Percentiles rank a stretch among this genome's conserved stretches.
phyloP scores from a whole-genome alignment of 2,797 vertebrate genomes.

The Valencia hispanica region DNA sequence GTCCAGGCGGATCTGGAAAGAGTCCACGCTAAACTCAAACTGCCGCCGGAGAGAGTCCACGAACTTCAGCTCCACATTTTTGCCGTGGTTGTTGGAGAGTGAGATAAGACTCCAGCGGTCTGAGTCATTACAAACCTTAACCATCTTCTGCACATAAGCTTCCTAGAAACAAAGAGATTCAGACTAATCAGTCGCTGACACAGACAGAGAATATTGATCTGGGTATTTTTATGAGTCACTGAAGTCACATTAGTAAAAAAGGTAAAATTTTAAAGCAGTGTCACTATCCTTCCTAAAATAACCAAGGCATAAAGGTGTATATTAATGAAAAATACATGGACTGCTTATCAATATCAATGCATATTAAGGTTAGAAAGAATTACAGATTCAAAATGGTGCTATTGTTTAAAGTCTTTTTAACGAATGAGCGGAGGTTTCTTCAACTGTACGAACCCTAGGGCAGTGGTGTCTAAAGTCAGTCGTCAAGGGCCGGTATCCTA shows the following conservation, averaged over 20 bases:
- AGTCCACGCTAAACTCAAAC: constrained; percentile 99
- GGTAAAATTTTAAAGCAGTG: not conserved
- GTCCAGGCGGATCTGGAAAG: constrained; percentile 98
- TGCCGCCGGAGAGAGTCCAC: constrained; percentile 97
- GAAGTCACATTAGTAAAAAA: not conserved
- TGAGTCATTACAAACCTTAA: constrained; percentile 98
- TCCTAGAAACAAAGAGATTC: constrained; percentile 83
- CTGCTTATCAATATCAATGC: not conserved
- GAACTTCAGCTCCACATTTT: constrained; percentile 99
- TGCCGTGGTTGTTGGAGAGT: constrained; percentile 97
- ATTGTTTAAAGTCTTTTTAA: not conserved
- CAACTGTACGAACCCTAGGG: not conserved
- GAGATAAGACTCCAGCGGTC: constrained; percentile 99
- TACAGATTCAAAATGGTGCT: not conserved
- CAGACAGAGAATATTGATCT: not conserved
- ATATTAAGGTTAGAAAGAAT: not conserved
- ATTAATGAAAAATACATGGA: not conserved
- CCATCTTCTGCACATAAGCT: constrained; percentile 99
- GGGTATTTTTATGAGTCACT: not conserved
- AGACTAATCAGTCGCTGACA: not conserved
- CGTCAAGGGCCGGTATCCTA: too few relatives aligned
- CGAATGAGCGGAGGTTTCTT: not conserved
- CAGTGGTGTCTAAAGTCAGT: too few relatives aligned
- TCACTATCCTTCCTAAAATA: not conserved
- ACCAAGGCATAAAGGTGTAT: not conserved